phyloP scores from a whole-genome alignment of 1,140 invertebrate species.

The Tigriopus japonicus region DNA sequence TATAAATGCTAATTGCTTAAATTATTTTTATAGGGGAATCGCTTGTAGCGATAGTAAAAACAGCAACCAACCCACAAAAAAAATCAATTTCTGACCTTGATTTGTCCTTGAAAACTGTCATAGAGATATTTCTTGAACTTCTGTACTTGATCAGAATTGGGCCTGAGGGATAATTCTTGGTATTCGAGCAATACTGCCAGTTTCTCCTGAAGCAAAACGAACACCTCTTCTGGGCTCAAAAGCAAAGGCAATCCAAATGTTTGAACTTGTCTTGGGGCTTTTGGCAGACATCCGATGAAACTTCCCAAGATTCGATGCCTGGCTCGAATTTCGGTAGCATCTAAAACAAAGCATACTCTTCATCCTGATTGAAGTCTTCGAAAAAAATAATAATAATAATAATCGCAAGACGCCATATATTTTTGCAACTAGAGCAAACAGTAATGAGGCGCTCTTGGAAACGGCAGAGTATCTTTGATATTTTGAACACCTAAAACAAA shows the following conservation, averaged over 20 bases:
- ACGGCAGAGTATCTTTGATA: slow-evolving; percentile 85
- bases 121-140: background rate
- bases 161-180: background rate
- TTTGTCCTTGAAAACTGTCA: slow-evolving; percentile 14
- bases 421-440: slow-evolving; percentile 42
- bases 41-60: too few relatives aligned
- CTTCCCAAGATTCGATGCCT: slow-evolving; percentile 24
- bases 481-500: slow-evolving; percentile 52
- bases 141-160: background rate
- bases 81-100: slow-evolving; percentile 1
- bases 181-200: slow-evolving; percentile 7
- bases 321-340: slow-evolving; percentile 20
- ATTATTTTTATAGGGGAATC: too few relatives aligned
- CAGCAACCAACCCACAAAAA: too few relatives aligned
- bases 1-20: too few relatives aligned
- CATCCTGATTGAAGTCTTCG: too few relatives aligned
- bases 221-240: slow-evolving; percentile 14
- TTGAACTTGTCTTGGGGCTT: slow-evolving; percentile 11
- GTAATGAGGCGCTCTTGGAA: slow-evolving; percentile 77
- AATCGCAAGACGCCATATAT: background rate
- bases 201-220: slow-evolving; percentile 7
- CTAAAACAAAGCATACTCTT: slow-evolving; percentile 1
- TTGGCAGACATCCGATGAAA: slow-evolving; percentile 16
- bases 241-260: slow-evolving; percentile 5
- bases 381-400: too few relatives aligned